Percentiles rank a stretch among this genome's conserved stretches.
Evolutionary conservation across 2,888 invertebrate species (phyloP).

Genomic region (Oxyscelio sp.): DNA sequence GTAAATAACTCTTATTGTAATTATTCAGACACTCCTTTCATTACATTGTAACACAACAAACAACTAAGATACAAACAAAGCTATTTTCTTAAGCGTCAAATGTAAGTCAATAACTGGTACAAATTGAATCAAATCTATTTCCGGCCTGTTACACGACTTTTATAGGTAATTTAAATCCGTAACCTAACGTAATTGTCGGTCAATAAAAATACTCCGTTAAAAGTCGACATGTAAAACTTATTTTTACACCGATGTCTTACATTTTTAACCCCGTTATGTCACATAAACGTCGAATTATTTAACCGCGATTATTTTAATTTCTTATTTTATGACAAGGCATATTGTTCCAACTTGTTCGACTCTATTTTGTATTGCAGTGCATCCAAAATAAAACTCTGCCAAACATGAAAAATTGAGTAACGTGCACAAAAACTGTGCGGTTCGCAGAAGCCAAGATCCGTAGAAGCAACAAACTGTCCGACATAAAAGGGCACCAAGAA

Average conservation of each 20-base stretch:
- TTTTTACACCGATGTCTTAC: slow-evolving; percentile 12
- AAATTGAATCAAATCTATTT: slow-evolving; percentile 24
- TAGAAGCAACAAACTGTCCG: slow-evolving; percentile 25
- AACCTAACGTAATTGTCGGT: slow-evolving; percentile 30
- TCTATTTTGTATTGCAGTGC: not conserved
- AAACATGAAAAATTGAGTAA: slow-evolving; percentile 35
- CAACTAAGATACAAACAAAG: no score
- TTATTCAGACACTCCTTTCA: slow-evolving; percentile 15
- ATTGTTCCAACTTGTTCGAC: not conserved
- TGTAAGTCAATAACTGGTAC: slow-evolving; percentile 31
- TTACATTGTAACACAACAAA: not conserved
- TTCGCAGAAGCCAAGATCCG: not conserved
- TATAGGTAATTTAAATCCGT: slow-evolving; percentile 11
- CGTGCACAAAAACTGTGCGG: slow-evolving; percentile 8
- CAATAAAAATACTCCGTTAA: slow-evolving; percentile 5
- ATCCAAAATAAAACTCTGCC: slow-evolving; percentile 6
- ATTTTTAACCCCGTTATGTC: slow-evolving; percentile 28
- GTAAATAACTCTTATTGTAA: slow-evolving; percentile 33
- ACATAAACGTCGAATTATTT: slow-evolving; percentile 27
- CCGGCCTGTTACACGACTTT: slow-evolving; percentile 14
- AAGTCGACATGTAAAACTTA: slow-evolving; percentile 20
- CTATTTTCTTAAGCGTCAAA: slow-evolving; percentile 3
- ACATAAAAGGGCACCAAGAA: slow-evolving; percentile 17
- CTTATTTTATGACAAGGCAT: not conserved
- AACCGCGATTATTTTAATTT: not conserved